Base-by-base conservation (phyloP, 2,797 vertebrate genomes). In the Craterocephalus amniculus region DNA sequence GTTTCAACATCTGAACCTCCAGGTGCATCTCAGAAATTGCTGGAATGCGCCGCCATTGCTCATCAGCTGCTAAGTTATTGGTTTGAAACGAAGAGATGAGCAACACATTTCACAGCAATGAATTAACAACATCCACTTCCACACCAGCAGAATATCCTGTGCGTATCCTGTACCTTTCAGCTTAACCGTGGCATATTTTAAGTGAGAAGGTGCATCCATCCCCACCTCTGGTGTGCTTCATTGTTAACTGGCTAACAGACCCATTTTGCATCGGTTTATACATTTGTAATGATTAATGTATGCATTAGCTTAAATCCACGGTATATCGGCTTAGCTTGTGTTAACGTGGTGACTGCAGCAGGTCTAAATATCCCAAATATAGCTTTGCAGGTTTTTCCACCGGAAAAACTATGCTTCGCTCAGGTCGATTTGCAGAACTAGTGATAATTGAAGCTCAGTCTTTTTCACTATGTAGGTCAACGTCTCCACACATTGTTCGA, bases 11-110 rank as follows among this genome's bases (percentile, higher is more conserved):
- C 88, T 84, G 83, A 79, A 88, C 85, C 87, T 74, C 88, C 88
- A 94, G 92, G 92, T 94, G 84, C 87, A 87, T 65, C 75, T 72
- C 20, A 83, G 94, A 96, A 97, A 89, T 88, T 95, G 91, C 95
- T 96, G 83, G 95, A 97, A 96, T 89, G 80, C 92, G 93, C 87
- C 90, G 93, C 91, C 88, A 90, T 91, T 88, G 63, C 85, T 60
- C 18, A n/a, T 29, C 3, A 68, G 34, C 43, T 70, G 49, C 26
- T 10, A 64, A 59, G 51, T 52, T 61, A 22, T 59, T 40, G 18
- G 48, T 2, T 14, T 22, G 6, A 79, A 68, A 62, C 11, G 14
- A 71, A 18, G 61, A 35, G 52, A 63, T 27, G 0, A 36, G 9
- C 20, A 62, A 2, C 34, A 31, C 4, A 27, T 31, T 24, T 3